Evolutionary conservation across 1,140 invertebrate genomes (phyloP), one percentile per base, ranked within the genome.

Genomic region (Aphaenogaster ashmeadi): DNA sequence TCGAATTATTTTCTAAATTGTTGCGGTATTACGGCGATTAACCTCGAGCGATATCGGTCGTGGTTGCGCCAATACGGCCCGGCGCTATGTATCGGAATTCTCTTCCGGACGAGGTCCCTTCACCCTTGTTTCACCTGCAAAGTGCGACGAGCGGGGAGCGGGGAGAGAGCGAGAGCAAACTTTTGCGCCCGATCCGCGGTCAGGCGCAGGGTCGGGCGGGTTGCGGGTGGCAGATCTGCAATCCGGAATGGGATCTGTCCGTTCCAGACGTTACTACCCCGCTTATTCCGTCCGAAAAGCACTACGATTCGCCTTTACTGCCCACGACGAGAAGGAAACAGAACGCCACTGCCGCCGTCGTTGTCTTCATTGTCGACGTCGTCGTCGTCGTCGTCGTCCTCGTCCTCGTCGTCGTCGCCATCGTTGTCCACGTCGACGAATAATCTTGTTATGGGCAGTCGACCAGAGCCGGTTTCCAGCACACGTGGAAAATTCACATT

Each of bases 221-320:
- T 93, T 94, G 91, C 93, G 93, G 93, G 91, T 92, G 92, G 89
- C 88, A 93, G 93, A 95, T 95, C 93, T 95, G 92, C 94, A 94
- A 95, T 94, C 93, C 92, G 93, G 94, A 95, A 95, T 95, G 92
- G 94, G 94, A 95, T 95, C 95, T 95, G 95, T 95, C 95, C 92
- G 93, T 88, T 94, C 93, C 95, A 95, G 94, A 95, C 94, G 87
- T 93, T 94, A 94, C 92, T 90, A 85, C 91, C 89, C 87, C 84
- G 88, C 87, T 87, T 87, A 90, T 92, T 89, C 64, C 87, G 83
- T 91, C 89, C 91, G 84, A 94, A 91, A 94, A 92, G 89, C 90
- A 79, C 89, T 85, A 81, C 89, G 84, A 90, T 83, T 87, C 90
- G 90, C 87, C 79, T 87, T 83, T 85, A 91, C 83, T 90, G 66